Percentiles rank a stretch among this genome's conserved stretches.
Evolutionary conservation across 1,140 invertebrate genomes (phyloP).

Genomic region (Drosophila leontia): DNA sequence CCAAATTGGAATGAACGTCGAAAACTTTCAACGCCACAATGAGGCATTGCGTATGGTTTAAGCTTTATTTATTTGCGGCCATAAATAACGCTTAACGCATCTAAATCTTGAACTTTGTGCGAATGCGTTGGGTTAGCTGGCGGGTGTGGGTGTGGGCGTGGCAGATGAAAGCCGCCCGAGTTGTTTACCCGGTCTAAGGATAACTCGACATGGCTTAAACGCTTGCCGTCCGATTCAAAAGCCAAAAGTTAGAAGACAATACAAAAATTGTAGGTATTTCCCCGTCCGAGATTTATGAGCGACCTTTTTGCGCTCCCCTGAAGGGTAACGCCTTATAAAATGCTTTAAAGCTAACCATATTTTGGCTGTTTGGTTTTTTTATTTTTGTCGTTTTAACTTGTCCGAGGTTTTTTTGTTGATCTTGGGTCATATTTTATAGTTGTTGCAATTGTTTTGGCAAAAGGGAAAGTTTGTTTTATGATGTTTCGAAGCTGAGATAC

Average conservation of each 20-base stretch:
- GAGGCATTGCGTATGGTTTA: slow-evolving; percentile 83
- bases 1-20: slow-evolving; percentile 77
- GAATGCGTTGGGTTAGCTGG: slow-evolving; percentile 63
- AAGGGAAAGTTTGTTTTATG: neutral
- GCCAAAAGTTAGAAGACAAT: slow-evolving; percentile 81
- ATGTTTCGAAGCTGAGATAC: neutral
- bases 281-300: slow-evolving; percentile 64
- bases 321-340: slow-evolving; percentile 51
- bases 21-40: slow-evolving; percentile 82
- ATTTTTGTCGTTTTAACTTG: slow-evolving; percentile 23
- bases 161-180: slow-evolving; percentile 44
- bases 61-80: slow-evolving; percentile 83
- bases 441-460: no score
- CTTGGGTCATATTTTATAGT: slow-evolving; percentile 30
- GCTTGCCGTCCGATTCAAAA: slow-evolving; percentile 49
- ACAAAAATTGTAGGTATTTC: slow-evolving; percentile 63
- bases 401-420: slow-evolving; percentile 20
- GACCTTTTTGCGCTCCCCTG: slow-evolving; percentile 53
- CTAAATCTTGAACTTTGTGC: slow-evolving; percentile 82
- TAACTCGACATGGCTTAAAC: slow-evolving; percentile 79
- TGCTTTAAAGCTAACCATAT: slow-evolving; percentile 40
- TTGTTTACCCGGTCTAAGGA: slow-evolving; percentile 72
- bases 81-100: slow-evolving; percentile 84
- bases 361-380: slow-evolving; percentile 1
- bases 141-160: slow-evolving; percentile 12